phyloP scores from a whole-genome alignment of 2,797 vertebrate genomes.

The Scarus forsteni region DNA sequence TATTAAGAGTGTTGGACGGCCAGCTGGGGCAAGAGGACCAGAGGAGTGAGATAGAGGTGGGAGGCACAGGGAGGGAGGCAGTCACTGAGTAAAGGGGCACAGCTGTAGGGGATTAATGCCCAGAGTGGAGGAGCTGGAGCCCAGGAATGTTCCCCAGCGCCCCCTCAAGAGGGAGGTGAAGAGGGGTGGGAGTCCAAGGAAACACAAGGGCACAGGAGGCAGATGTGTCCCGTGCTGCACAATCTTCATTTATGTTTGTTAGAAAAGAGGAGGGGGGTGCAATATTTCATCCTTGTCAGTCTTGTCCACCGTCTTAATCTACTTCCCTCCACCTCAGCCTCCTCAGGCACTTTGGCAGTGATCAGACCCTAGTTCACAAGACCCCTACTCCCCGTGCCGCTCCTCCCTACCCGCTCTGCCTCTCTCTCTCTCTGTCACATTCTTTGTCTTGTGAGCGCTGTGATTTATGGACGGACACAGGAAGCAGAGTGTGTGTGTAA shows the following conservation, averaged over 20 bases:
- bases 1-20: conserved; percentile 83
- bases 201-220: conserved; percentile 64
- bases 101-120: conserved; percentile 99
- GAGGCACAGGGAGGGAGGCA: conserved; percentile 42
- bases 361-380: conserved; percentile 60
- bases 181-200: conserved; percentile 63
- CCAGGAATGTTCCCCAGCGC: conserved; percentile 91
- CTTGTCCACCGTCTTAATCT: conserved; percentile 62
- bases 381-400: conserved; percentile 40
- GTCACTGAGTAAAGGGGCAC: conserved; percentile 84
- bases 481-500: conserved; percentile 62
- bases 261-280: conserved; percentile 32
- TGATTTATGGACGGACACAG: conserved; percentile 74
- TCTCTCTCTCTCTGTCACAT: conserved; percentile 70
- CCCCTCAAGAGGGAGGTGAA: conserved; percentile 72
- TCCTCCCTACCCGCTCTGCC: conserved; percentile 50
- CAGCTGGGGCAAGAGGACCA: conserved; percentile 68
- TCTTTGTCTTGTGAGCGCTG: conserved; percentile 72
- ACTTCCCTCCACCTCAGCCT: conserved; percentile 36
- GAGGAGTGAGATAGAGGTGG: conserved; percentile 44
- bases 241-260: conserved; percentile 57
- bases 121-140: conserved; percentile 89
- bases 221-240: conserved; percentile 57
- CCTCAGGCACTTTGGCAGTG: conserved; percentile 61
- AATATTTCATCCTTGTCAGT: conserved; percentile 65